phyloP scores from a whole-genome alignment of 2,888 invertebrate genomes.

The Aethes cnicana region DNA sequence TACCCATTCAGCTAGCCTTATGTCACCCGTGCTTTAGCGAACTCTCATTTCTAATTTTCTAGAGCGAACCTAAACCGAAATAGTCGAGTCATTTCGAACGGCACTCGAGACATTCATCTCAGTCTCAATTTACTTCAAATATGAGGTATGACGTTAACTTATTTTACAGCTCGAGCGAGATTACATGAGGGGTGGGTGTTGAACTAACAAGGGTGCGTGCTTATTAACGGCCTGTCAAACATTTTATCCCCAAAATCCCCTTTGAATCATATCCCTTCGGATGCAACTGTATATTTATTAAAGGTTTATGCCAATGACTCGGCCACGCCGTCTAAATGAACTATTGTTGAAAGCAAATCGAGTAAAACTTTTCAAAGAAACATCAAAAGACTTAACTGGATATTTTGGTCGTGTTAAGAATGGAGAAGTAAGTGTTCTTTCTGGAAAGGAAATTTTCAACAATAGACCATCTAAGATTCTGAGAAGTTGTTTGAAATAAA shows the following conservation, averaged over 20 bases:
- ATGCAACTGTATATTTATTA: slow-evolving; percentile 48
- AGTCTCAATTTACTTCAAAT: slow-evolving; percentile 20
- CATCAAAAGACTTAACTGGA: slow-evolving; percentile 15
- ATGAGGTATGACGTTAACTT: slow-evolving; percentile 41
- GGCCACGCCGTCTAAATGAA: slow-evolving; percentile 16
- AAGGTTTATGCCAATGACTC: slow-evolving; percentile 30
- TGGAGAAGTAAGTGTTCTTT: slow-evolving; percentile 9
- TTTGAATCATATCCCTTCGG: slow-evolving; percentile 57
- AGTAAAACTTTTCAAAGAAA: slow-evolving; percentile 2
- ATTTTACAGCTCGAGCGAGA: slow-evolving; percentile 59
- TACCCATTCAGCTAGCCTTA: slow-evolving; percentile 46
- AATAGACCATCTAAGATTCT: slow-evolving; percentile 21
- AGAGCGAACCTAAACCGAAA: slow-evolving; percentile 5
- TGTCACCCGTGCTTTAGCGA: slow-evolving; percentile 36
- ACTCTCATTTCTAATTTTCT: slow-evolving; percentile 19
- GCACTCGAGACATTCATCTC: slow-evolving; percentile 8
- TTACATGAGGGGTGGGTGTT: slow-evolving; percentile 64
- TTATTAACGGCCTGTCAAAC: slow-evolving; percentile 76
- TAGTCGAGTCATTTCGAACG: neutral
- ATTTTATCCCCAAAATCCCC: slow-evolving; percentile 63
- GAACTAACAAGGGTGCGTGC: slow-evolving; percentile 74
- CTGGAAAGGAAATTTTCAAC: slow-evolving; percentile 8
- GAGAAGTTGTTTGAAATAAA: slow-evolving; percentile 22
- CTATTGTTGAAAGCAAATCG: slow-evolving; percentile 26
- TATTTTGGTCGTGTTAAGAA: slow-evolving; percentile 3